phyloP scores from a whole-genome alignment of 2,797 vertebrate species.

The Sciurus vulgaris region DNA sequence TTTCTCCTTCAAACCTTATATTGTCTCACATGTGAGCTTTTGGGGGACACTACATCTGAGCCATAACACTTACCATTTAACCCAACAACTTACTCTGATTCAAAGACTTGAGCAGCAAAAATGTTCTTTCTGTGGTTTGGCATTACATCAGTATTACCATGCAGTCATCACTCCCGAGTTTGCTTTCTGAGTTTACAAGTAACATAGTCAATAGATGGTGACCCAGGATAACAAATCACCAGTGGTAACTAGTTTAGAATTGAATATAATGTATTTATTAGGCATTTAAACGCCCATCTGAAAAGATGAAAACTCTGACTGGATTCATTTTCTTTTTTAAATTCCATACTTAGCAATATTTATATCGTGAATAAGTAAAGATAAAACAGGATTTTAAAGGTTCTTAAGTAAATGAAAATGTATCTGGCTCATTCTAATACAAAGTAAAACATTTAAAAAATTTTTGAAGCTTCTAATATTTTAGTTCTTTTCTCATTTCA shows the following conservation, averaged over 20 bases:
- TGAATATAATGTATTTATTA: background rate
- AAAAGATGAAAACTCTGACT: constrained; percentile 18
- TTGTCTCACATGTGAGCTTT: no score
- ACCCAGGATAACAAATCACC: background rate
- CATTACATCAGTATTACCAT: background rate
- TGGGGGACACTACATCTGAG: no score
- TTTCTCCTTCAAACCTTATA: no score
- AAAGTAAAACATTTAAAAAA: background rate
- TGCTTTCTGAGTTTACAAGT: constrained; percentile 26
- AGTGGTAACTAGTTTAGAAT: background rate
- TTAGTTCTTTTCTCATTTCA: constrained; percentile 1
- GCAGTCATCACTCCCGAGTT: background rate
- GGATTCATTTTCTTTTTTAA: constrained; percentile 36
- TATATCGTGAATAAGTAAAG: constrained; percentile 38
- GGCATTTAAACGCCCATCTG: background rate
- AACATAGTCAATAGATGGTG: background rate
- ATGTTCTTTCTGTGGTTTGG: background rate
- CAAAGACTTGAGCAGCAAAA: background rate
- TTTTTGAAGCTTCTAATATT: background rate
- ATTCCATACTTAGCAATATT: constrained; percentile 30
- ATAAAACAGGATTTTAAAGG: background rate
- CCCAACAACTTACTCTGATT: background rate
- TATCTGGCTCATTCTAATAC: constrained; percentile 29
- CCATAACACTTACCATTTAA: background rate
- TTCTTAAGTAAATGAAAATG: background rate